A percentile compares a stretch with the other conserved stretches of the same genome.
These are phyloP conservation scores for Loripinus fragilis DNA, from an alignment of 2,888 invertebrate genomes.

Conservation along the genomic window DNA sequence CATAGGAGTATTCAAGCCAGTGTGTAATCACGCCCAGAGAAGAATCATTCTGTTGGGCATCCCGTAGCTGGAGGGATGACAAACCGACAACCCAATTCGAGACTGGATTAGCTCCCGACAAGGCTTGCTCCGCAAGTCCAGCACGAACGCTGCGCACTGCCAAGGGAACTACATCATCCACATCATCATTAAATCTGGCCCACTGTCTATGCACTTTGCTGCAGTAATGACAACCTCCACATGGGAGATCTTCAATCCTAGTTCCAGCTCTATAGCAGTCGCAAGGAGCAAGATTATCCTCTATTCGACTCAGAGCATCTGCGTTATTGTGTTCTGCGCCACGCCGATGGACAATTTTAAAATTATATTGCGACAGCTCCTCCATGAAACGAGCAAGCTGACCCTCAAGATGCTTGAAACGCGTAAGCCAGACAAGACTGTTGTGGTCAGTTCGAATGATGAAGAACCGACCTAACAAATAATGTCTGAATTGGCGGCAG, in stretches of 20 bases:
- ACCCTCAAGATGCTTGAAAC: conserved; percentile 25
- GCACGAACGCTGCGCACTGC: background rate
- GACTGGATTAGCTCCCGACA: background rate
- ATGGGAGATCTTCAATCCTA: background rate
- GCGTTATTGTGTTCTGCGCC: conserved; percentile 32
- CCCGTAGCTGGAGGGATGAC: background rate
- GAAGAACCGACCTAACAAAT: conserved; percentile 20
- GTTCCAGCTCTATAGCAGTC: conserved; percentile 7
- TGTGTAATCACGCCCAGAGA: background rate
- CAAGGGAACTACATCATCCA: conserved; percentile 29
- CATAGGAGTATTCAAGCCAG: background rate
- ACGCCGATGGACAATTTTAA: conserved; percentile 27
- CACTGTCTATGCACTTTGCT: background rate
- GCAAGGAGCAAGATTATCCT: conserved; percentile 4
- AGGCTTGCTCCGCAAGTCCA: background rate
- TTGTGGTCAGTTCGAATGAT: conserved; percentile 39
- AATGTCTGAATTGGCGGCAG: no score
- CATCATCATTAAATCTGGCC: conserved; percentile 9
- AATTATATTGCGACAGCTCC: conserved; percentile 22
- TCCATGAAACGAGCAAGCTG: conserved; percentile 33
- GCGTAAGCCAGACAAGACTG: conserved; percentile 29
- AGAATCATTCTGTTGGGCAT: background rate
- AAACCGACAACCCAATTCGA: background rate
- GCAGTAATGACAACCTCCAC: background rate
- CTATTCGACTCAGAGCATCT: conserved; percentile 24